Percentiles rank a stretch among this genome's conserved stretches.
Evolutionary conservation across 2,113 vertebrate genomes (phyloP).

Genomic region (Cichladusa arquata): DNA sequence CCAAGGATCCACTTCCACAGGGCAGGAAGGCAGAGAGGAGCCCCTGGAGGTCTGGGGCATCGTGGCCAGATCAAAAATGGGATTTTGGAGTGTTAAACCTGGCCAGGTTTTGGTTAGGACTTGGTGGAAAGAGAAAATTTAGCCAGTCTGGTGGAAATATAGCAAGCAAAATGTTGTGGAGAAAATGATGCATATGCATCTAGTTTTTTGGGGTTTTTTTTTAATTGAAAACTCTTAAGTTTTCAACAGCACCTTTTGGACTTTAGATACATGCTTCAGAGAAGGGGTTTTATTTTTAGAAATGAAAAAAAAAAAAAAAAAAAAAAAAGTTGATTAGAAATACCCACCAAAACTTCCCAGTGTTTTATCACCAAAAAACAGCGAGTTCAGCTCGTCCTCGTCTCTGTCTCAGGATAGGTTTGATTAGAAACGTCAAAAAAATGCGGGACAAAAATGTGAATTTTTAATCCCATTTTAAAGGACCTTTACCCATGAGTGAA

Average conservation of each 20-base stretch:
- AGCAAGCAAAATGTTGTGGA: not conserved
- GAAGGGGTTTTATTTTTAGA: not conserved
- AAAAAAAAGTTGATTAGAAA: not conserved
- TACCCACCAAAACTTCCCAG: not conserved
- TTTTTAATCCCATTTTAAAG: conserved; percentile 45
- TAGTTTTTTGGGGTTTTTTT: not conserved
- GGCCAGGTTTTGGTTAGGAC: not conserved
- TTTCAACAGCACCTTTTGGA: not conserved
- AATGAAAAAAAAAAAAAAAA: not conserved
- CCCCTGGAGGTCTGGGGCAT: accelerated
- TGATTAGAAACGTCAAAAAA: not conserved
- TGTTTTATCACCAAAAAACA: not conserved
- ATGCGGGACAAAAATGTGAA: not conserved
- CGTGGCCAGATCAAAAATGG: accelerated
- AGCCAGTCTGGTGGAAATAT: not conserved
- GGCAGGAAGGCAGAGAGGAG: not conserved
- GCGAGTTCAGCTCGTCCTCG: accelerated
- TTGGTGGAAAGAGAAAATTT: accelerated
- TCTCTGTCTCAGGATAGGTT: not conserved
- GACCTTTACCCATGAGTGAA: conserved; percentile 21
- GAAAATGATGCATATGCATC: accelerated
- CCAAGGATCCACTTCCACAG: accelerated
- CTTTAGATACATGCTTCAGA: not conserved
- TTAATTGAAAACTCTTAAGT: not conserved
- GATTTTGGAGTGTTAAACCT: not conserved